A percentile compares a stretch with the other conserved stretches of the same genome.
Conservation (phyloP, 2,113 vertebrate genomes). For the Psophia crepitans region DNA sequence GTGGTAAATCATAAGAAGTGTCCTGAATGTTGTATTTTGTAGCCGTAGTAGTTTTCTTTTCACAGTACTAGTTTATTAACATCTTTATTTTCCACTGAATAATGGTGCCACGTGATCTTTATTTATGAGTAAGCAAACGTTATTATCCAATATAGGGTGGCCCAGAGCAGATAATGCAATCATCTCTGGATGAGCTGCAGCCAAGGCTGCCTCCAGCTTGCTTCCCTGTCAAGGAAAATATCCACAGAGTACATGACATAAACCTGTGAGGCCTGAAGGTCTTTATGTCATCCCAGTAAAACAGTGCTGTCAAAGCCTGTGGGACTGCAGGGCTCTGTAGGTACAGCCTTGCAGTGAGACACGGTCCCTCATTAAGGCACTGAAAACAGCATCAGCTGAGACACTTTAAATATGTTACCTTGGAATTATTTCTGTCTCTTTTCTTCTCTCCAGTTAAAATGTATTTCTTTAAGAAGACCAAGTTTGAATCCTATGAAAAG, state of each 20-base stretch:
- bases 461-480: not conserved
- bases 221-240: constrained; percentile 53
- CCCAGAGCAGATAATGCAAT: constrained; percentile 36
- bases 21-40: not conserved
- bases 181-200: not conserved
- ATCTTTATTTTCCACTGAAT: not conserved
- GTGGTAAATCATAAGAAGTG: not conserved
- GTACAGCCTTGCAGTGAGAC: not conserved
- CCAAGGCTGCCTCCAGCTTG: constrained; percentile 4
- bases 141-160: constrained; percentile 31
- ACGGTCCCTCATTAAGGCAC: not conserved
- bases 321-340: not conserved
- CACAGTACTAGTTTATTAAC: not conserved
- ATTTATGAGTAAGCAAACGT: not conserved
- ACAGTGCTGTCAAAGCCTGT: not conserved
- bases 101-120: not conserved
- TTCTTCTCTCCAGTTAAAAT: not conserved
- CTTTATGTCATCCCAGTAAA: not conserved
- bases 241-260: not conserved
- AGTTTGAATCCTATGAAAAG: not conserved
- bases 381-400: not conserved
- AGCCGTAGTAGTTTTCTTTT: not conserved
- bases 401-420: not conserved
- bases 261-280: constrained; percentile 13
- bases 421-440: not conserved